Base-by-base conservation (phyloP, 2,113 vertebrate species). In the Pteropus alecto region DNA sequence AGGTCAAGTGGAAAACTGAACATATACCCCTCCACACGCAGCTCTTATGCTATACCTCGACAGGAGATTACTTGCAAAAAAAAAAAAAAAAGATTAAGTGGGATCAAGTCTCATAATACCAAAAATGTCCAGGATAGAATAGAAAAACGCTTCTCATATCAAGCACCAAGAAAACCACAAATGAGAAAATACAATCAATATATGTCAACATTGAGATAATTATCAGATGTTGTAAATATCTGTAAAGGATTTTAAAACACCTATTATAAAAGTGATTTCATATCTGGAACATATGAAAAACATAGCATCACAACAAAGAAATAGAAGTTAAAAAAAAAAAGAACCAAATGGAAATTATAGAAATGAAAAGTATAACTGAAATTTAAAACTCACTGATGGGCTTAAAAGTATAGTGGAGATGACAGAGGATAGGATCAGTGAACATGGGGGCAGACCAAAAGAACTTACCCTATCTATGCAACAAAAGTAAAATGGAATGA, bases 171-270 rank as follows among this genome's bases (percentile, higher is more conserved):
- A n/a, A 87, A 96, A 93, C 8, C 28, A 46, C 79, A 93, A 91
- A 63, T 92, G 43, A 85, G 38, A 94, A 89, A 79, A 77, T 89
- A 48, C 3, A 95, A 38, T 41, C 38, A 93, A 82, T 28, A 95
- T 30, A 48, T 85, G 12, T 6, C 63, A 85, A 7, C 30, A 61
- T 35, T 76, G 77, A 92, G 38, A 83, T 93, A 92, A 85, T 90
- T 83, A 93, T 83, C 67, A 78, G 24, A 89, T 71, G 61, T 19
- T 71, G 19, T 24, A 95, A 92, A 71, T 89, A 76, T 84, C 21
- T 67, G 48, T 82, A 93, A 60, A 56, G 14, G 13, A n/a, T 77
- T 87, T 87, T 76, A 84, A 88, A 87, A 35, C 5, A 46, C 60
- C 12, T 28, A 87, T 58, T 4, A 56, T 41, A 81, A 88, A 83